phyloP scores from a whole-genome alignment of 2,113 vertebrate species.

The Monopterus albus region DNA sequence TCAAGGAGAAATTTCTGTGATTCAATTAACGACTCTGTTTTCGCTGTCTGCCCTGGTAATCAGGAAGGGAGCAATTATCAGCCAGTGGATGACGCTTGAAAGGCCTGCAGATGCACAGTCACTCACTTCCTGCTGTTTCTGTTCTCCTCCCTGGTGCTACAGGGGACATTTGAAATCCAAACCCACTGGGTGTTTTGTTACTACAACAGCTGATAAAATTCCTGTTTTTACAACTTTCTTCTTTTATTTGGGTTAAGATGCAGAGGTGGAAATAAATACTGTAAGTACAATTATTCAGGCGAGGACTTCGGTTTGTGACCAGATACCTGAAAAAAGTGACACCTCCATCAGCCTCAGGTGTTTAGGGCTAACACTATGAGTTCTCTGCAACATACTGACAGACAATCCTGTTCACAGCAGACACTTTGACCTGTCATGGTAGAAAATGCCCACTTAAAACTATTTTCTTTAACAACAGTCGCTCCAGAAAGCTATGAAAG shows the following conservation, averaged over 20 bases:
- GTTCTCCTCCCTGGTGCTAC: neutral
- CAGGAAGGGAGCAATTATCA: conserved; percentile 80
- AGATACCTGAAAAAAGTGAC: too few relatives aligned
- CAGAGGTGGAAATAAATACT: neutral
- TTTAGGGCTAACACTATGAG: too few relatives aligned
- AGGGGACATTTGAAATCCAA: conserved; percentile 4
- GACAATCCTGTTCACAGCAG: too few relatives aligned
- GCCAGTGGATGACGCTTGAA: conserved; percentile 50
- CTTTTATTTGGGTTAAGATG: neutral
- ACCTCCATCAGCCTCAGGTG: too few relatives aligned
- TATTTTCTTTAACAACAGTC: too few relatives aligned
- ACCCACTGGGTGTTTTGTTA: neutral
- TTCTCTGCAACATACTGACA: too few relatives aligned
- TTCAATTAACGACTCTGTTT: conserved; percentile 54
- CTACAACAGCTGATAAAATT: neutral
- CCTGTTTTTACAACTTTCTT: neutral
- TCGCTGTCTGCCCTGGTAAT: conserved; percentile 49
- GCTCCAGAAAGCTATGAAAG: too few relatives aligned
- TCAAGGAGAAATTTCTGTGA: conserved; percentile 46
- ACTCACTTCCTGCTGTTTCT: conserved; percentile 50
- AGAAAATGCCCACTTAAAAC: too few relatives aligned
- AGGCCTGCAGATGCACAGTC: conserved; percentile 51
- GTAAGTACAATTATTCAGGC: too few relatives aligned
- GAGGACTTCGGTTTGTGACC: too few relatives aligned
- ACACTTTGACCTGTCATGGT: too few relatives aligned